phyloP scores from a whole-genome alignment of 2,888 invertebrate species.

The Eumacrocentrus americanus region DNA sequence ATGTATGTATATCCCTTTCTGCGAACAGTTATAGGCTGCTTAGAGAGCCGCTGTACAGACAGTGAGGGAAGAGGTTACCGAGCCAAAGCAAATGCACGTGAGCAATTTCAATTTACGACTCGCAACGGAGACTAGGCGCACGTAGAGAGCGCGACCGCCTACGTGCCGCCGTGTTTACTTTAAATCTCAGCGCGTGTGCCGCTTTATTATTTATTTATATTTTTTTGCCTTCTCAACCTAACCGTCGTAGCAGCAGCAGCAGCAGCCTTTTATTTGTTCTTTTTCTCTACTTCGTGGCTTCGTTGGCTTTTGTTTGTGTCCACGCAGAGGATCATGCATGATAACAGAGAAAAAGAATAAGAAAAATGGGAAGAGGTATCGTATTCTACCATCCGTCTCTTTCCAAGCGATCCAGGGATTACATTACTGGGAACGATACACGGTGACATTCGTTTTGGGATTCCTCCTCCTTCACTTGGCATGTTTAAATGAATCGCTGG shows the following conservation, averaged over 20 bases:
- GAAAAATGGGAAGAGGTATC: too few relatives aligned
- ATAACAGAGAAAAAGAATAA: too few relatives aligned
- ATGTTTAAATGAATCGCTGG: too few relatives aligned
- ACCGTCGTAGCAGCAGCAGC: too few relatives aligned
- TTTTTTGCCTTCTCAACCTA: not conserved
- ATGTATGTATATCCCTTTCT: slow-evolving; percentile 36
- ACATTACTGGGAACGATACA: too few relatives aligned
- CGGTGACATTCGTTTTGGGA: too few relatives aligned
- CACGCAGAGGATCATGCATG: too few relatives aligned
- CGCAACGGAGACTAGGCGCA: slow-evolving; percentile 25
- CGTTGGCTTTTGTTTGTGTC: slow-evolving; percentile 5
- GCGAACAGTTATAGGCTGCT: slow-evolving; percentile 23
- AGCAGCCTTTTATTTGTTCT: slow-evolving; percentile 1
- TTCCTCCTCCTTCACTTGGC: too few relatives aligned
- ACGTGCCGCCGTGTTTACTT: slow-evolving; percentile 47
- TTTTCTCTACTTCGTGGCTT: not conserved
- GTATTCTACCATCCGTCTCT: too few relatives aligned
- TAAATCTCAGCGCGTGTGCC: slow-evolving; percentile 48
- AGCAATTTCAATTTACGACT: slow-evolving; percentile 41
- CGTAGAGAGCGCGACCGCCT: slow-evolving; percentile 28
- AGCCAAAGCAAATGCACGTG: slow-evolving; percentile 33
- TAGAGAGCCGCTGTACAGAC: slow-evolving; percentile 10
- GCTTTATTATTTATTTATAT: slow-evolving; percentile 9
- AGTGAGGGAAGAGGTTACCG: slow-evolving; percentile 18
- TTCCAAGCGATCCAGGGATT: too few relatives aligned